Evolutionary conservation across 2,888 invertebrate species (phyloP).

Genomic region (Drosophila nigricruria): DNA sequence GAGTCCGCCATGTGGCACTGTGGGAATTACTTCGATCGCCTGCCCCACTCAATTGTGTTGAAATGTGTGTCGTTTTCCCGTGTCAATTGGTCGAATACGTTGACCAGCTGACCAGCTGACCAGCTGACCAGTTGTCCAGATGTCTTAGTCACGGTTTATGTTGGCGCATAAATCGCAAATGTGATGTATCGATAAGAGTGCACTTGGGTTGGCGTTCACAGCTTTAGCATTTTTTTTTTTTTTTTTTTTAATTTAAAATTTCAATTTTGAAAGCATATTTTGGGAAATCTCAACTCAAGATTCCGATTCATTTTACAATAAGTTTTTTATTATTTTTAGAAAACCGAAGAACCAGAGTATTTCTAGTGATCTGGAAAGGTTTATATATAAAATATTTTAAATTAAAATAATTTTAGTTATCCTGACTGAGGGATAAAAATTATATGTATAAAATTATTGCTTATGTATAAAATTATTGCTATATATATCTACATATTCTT

Average conservation of each 20-base stretch:
- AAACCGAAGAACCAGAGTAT: not conserved
- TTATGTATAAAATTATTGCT: no score
- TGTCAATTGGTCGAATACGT: constrained; percentile 61
- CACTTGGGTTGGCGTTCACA: constrained; percentile 2
- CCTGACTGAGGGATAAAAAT: no score
- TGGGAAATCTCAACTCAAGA: not conserved
- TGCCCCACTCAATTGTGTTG: constrained; percentile 49
- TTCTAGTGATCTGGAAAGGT: not conserved
- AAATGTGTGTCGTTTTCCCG: constrained; percentile 61
- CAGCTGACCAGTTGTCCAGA: constrained; percentile 19
- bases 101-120: constrained; percentile 23
- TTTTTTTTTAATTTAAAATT: not conserved
- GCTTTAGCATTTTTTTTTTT: not conserved
- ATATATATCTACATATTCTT: no score
- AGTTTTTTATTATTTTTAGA: not conserved
- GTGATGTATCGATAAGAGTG: constrained; percentile 35
- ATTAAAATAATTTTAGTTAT: no score
- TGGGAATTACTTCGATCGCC: constrained; percentile 44
- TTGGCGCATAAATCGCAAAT: constrained; percentile 16
- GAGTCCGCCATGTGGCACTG: constrained; percentile 49
- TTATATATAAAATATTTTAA: not conserved
- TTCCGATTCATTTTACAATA: not conserved
- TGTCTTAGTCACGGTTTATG: constrained; percentile 51
- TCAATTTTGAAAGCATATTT: not conserved
- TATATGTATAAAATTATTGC: no score